Percentiles rank a stretch among this genome's conserved stretches.
These are phyloP conservation scores for Drosophila setifemur DNA, from an alignment of 1,140 invertebrate genomes.

Conservation along the genomic window DNA sequence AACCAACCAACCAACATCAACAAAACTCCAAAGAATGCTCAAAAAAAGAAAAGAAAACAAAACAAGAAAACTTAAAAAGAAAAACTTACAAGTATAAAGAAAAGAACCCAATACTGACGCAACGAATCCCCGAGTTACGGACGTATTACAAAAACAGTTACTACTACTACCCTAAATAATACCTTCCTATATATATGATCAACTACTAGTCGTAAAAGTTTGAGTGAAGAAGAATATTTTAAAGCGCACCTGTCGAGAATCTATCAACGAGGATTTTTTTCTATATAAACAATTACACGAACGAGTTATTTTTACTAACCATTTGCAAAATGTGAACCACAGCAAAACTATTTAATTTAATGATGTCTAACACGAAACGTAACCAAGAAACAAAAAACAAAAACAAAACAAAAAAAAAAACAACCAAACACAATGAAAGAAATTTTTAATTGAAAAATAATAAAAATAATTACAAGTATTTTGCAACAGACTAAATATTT, in stretches of 20 bases:
- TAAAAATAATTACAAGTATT: slow-evolving; percentile 78
- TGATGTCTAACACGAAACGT: slow-evolving; percentile 61
- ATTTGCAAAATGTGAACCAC: slow-evolving; percentile 59
- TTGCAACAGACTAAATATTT: slow-evolving; percentile 78
- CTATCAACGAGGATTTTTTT: slow-evolving; percentile 44
- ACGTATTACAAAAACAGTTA: slow-evolving; percentile 54
- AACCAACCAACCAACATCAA: slow-evolving; percentile 62
- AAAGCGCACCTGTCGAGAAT: slow-evolving; percentile 44
- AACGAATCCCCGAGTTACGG: slow-evolving; percentile 63
- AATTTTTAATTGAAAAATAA: slow-evolving; percentile 65
- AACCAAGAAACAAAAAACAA: slow-evolving; percentile 32
- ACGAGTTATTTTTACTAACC: slow-evolving; percentile 75
- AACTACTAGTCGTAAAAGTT: slow-evolving; percentile 74
- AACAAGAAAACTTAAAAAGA: slow-evolving; percentile 4
- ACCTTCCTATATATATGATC: slow-evolving; percentile 46
- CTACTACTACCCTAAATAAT: slow-evolving; percentile 38
- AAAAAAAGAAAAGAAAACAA: slow-evolving; percentile 48
- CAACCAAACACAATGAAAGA: slow-evolving; percentile 33
- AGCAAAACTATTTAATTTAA: slow-evolving; percentile 54
- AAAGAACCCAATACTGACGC: slow-evolving; percentile 37
- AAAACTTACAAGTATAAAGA: slow-evolving; percentile 5
- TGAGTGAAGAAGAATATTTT: slow-evolving; percentile 67
- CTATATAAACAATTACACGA: slow-evolving; percentile 53
- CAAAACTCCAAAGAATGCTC: slow-evolving; percentile 75
- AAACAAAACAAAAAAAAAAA: slow-evolving; percentile 23